phyloP scores from a whole-genome alignment of 1,140 invertebrate genomes.

The Theocolax elegans region DNA sequence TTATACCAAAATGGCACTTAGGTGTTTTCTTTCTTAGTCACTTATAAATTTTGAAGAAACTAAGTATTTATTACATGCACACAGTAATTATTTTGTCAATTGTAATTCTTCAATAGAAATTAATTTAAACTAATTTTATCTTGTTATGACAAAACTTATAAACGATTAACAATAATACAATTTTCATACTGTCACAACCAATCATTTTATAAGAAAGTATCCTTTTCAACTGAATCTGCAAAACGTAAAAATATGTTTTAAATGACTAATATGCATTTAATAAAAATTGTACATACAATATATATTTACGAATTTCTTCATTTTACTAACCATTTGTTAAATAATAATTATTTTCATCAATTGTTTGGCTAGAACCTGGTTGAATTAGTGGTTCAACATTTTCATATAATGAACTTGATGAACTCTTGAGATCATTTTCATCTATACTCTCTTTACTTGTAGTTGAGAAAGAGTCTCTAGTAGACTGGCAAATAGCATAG shows the following conservation, averaged over 20 bases:
- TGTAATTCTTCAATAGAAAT: no score
- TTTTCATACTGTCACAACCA: not conserved
- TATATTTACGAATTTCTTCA: not conserved
- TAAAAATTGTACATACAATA: not conserved
- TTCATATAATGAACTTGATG: slow-evolving; percentile 53
- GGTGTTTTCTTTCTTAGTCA: slow-evolving; percentile 19
- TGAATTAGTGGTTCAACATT: slow-evolving; percentile 49
- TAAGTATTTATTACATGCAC: no score
- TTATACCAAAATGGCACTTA: slow-evolving; percentile 31
- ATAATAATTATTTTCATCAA: slow-evolving; percentile 41
- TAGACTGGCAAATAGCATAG: slow-evolving; percentile 45
- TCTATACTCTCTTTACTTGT: slow-evolving; percentile 44
- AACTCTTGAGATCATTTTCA: slow-evolving; percentile 45
- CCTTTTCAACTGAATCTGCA: slow-evolving; percentile 46
- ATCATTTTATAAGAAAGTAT: slow-evolving; percentile 44
- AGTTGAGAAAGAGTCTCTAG: slow-evolving; percentile 36
- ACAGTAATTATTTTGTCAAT: no score
- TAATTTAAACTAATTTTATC: no score
- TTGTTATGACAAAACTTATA: no score
- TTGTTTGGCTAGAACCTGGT: slow-evolving; percentile 46
- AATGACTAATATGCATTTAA: not conserved
- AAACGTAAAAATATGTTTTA: slow-evolving; percentile 16
- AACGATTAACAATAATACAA: no score
- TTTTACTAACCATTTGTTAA: slow-evolving; percentile 21
- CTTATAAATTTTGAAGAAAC: not conserved